phyloP scores from a whole-genome alignment of 2,888 invertebrate genomes.

The Trichopoda pennipes region DNA sequence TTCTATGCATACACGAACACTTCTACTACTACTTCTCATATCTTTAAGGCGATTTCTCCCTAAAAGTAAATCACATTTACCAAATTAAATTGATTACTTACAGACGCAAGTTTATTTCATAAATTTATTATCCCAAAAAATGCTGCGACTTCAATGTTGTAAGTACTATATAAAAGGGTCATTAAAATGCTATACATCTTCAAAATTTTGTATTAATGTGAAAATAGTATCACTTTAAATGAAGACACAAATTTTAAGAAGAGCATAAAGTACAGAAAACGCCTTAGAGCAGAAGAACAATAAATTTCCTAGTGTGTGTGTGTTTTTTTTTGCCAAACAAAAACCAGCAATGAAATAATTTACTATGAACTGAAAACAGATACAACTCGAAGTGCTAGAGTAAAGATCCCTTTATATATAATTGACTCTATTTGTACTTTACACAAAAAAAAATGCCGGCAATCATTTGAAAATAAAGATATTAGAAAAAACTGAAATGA shows the following conservation, averaged over 20 bases:
- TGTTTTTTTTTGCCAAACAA: not conserved
- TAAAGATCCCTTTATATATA: constrained; percentile 13
- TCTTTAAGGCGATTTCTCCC: no score
- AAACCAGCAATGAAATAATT: not conserved
- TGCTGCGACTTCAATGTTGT: constrained; percentile 6
- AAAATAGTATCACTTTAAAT: constrained; percentile 60
- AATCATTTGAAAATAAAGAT: not conserved
- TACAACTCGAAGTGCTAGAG: not conserved
- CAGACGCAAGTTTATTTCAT: not conserved
- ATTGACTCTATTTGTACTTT: not conserved
- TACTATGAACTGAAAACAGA: not conserved
- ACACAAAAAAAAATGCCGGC: not conserved
- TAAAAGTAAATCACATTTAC: no score
- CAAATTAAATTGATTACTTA: not conserved
- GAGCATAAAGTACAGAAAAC: constrained; percentile 4
- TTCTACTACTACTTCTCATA: no score
- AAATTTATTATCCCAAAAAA: constrained; percentile 12
- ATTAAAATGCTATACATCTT: constrained; percentile 63
- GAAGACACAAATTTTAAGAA: not conserved
- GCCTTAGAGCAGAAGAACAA: constrained; percentile 57
- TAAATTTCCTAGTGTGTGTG: constrained; percentile 48
- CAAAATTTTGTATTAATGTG: constrained; percentile 58
- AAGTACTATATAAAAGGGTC: constrained; percentile 35
- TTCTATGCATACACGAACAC: no score
- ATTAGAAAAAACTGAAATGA: not conserved